Conservation (phyloP, 2,888 invertebrate species). For the Agriotes lineatus region DNA sequence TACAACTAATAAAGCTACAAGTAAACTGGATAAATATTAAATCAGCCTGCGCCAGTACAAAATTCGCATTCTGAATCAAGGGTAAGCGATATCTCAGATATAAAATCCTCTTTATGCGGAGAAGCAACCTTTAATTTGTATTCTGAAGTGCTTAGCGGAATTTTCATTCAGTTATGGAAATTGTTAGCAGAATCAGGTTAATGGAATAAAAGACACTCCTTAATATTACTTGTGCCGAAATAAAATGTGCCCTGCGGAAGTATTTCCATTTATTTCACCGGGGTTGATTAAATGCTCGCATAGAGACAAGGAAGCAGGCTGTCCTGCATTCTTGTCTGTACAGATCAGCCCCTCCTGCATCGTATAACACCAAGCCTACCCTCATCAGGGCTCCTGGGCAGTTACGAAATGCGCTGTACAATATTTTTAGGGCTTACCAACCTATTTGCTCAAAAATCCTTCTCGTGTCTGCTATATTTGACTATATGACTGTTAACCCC, state of each 20-base stretch:
- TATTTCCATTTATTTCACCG: background rate
- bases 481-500: too few species aligned
- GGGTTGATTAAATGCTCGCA: background rate
- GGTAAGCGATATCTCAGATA: conserved; percentile 10
- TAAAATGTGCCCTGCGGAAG: conserved; percentile 46
- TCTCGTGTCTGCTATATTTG: too few species aligned
- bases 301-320: too few species aligned
- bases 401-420: background rate
- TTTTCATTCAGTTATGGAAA: conserved; percentile 34
- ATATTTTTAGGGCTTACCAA: too few species aligned
- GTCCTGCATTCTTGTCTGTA: too few species aligned
- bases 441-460: too few species aligned
- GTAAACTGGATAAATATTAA: background rate
- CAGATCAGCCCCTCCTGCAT: too few species aligned
- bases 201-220: conserved; percentile 58
- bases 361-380: too few species aligned
- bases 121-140: conserved; percentile 30
- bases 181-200: conserved; percentile 52
- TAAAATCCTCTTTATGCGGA: conserved; percentile 9
- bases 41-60: background rate
- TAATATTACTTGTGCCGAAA: conserved; percentile 52
- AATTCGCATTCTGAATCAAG: conserved; percentile 14
- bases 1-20: too few species aligned
- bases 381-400: too few species aligned
- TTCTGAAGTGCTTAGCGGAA: conserved; percentile 29